phyloP scores from a whole-genome alignment of 2,797 vertebrate genomes.

The Ambastaia sidthimunki region DNA sequence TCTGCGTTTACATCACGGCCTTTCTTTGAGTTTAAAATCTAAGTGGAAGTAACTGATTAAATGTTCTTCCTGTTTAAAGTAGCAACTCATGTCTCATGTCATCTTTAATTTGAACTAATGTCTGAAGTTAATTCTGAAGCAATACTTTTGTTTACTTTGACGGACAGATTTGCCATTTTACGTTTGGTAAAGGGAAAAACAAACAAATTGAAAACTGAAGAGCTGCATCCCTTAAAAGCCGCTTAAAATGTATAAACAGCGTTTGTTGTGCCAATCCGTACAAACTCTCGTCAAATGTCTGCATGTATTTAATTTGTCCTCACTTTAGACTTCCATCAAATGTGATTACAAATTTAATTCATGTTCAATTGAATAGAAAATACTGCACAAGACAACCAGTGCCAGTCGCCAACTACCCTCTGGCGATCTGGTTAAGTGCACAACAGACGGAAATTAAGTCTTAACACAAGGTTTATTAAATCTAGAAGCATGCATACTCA shows the following conservation, averaged over 20 bases:
- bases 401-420: not conserved
- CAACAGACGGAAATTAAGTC: constrained; percentile 48
- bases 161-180: constrained; percentile 1
- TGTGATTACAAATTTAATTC: constrained; percentile 33
- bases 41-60: constrained; percentile 52
- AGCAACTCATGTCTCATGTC: constrained; percentile 49
- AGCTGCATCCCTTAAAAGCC: constrained; percentile 6
- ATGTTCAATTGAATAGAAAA: constrained; percentile 28
- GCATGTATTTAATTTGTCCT: constrained; percentile 26
- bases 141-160: not conserved
- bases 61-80: constrained; percentile 37
- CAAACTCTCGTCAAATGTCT: constrained; percentile 3
- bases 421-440: constrained; percentile 27
- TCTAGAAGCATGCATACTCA: constrained; percentile 18
- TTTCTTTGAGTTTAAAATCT: constrained; percentile 45
- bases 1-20: not conserved
- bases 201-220: not conserved
- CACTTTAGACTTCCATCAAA: constrained; percentile 36
- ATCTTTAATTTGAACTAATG: constrained; percentile 23
- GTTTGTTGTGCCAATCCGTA: constrained; percentile 19
- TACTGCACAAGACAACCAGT: constrained; percentile 11
- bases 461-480: constrained; percentile 56
- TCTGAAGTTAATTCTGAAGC: constrained; percentile 8
- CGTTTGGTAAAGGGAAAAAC: not conserved
- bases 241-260: constrained; percentile 16